A percentile compares a stretch with the other conserved stretches of the same genome.
Conservation (phyloP, 2,888 invertebrate species). For the Drosophila pullipes region DNA sequence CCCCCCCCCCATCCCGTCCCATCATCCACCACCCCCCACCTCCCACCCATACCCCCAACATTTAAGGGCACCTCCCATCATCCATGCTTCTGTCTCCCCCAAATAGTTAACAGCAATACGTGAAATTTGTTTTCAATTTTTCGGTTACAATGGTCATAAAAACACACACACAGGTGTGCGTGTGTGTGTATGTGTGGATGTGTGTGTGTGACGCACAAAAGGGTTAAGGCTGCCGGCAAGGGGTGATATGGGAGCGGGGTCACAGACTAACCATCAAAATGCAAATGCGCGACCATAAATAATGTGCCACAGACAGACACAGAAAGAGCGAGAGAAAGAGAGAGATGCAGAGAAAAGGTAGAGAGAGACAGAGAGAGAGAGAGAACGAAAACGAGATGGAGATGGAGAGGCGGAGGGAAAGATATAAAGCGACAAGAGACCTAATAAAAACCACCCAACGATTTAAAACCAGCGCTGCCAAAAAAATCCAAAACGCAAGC, state of each 20-base stretch:
- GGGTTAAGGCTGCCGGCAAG: conserved; percentile 50
- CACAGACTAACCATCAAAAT: conserved; percentile 67
- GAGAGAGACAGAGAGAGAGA: background rate
- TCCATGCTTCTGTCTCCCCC: conserved; percentile 15
- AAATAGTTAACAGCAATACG: conserved; percentile 61
- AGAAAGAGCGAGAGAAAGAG: background rate
- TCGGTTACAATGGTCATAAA: conserved; percentile 73
- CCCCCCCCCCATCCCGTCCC: background rate
- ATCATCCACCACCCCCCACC: background rate
- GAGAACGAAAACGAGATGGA: conserved; percentile 9
- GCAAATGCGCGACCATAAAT: conserved; percentile 81
- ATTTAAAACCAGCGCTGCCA: conserved; percentile 54
- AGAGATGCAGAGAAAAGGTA: background rate
- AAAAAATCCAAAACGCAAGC: conserved; percentile 32
- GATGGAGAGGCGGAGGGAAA: conserved; percentile 8
- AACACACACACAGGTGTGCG: conserved; percentile 45
- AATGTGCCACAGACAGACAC: conserved; percentile 60
- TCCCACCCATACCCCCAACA: background rate
- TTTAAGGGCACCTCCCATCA: background rate
- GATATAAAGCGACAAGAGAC: conserved; percentile 33
- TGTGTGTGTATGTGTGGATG: conserved; percentile 1
- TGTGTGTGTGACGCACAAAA: conserved; percentile 34
- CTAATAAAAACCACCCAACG: conserved; percentile 78
- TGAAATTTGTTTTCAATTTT: conserved; percentile 79
- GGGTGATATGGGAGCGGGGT: conserved; percentile 1